phyloP scores from a whole-genome alignment of 2,888 invertebrate species.

The Drosophila rellima region DNA sequence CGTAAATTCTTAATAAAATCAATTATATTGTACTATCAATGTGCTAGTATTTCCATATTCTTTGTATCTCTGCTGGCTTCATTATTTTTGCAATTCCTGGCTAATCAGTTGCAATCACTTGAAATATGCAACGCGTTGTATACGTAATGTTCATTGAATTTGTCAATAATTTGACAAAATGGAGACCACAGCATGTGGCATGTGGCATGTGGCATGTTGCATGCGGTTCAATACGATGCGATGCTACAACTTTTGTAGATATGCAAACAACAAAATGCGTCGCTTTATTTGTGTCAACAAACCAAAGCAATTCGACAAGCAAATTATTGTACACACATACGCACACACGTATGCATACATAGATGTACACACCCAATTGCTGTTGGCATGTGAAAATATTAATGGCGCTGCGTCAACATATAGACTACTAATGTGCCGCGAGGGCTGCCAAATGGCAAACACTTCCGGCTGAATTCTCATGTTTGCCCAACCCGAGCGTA shows the following conservation, averaged over 20 bases:
- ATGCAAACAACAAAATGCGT: conserved; percentile 33
- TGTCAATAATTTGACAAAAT: conserved; percentile 47
- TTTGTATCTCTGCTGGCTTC: neutral
- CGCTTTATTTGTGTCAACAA: conserved; percentile 41
- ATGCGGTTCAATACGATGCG: conserved; percentile 10
- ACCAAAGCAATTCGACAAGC: conserved; percentile 63
- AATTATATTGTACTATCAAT: conserved; percentile 1
- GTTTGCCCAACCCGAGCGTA: conserved; percentile 12
- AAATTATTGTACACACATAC: conserved; percentile 61
- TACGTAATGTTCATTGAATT: conserved; percentile 51
- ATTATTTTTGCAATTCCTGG: conserved; percentile 23
- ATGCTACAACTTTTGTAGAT: conserved; percentile 31
- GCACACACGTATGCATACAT: conserved; percentile 11
- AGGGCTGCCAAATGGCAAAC: conserved; percentile 82
- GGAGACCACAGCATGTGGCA: conserved; percentile 28
- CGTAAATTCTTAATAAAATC: conserved; percentile 25
- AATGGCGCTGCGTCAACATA: conserved; percentile 78
- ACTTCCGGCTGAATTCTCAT: conserved; percentile 58
- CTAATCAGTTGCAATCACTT: conserved; percentile 18
- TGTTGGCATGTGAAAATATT: conserved; percentile 74
- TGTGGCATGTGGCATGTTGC: conserved; percentile 8
- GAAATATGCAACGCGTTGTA: conserved; percentile 16
- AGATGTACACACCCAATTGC: conserved; percentile 25
- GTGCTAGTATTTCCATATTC: neutral
- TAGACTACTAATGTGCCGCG: conserved; percentile 84